phyloP scores from a whole-genome alignment of 2,888 invertebrate species.

The Meandrusa payeni region DNA sequence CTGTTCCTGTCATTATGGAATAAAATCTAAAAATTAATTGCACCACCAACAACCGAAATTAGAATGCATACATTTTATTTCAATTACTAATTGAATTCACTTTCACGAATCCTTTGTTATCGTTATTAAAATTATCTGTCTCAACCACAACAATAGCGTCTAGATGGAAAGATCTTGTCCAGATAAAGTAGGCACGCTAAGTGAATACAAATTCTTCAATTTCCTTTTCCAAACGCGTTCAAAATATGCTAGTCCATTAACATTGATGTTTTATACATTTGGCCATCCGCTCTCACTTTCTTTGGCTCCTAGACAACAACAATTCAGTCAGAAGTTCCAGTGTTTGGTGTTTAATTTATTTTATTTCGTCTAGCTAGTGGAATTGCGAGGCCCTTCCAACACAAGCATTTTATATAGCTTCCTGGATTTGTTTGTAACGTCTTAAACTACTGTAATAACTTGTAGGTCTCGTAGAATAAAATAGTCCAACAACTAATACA shows the following conservation, averaged over 20 bases:
- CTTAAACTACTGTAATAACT: too few species aligned
- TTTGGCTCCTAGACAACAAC: slow-evolving; percentile 40
- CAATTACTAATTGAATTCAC: slow-evolving; percentile 8
- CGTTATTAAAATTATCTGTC: slow-evolving; percentile 15
- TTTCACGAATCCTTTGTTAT: slow-evolving; percentile 13
- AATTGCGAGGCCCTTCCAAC: too few species aligned
- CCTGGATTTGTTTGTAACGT: too few species aligned
- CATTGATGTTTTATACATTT: slow-evolving; percentile 42
- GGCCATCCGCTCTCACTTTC: slow-evolving; percentile 52
- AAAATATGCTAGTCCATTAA: slow-evolving; percentile 38
- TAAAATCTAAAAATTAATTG: not conserved
- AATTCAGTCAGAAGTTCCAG: slow-evolving; percentile 39
- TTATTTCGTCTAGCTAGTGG: too few species aligned
- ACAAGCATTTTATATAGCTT: too few species aligned
- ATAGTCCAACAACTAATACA: too few species aligned
- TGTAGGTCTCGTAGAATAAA: too few species aligned
- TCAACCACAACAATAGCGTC: slow-evolving; percentile 14
- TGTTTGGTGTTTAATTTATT: too few species aligned
- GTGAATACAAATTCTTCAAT: slow-evolving; percentile 34
- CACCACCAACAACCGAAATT: not conserved
- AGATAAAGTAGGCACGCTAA: slow-evolving; percentile 31
- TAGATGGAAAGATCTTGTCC: slow-evolving; percentile 17
- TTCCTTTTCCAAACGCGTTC: slow-evolving; percentile 39
- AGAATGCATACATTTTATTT: slow-evolving; percentile 1
- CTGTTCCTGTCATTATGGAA: too few species aligned